Conservation (phyloP, 1,140 invertebrate genomes). For the Spodoptera frugiperda region DNA sequence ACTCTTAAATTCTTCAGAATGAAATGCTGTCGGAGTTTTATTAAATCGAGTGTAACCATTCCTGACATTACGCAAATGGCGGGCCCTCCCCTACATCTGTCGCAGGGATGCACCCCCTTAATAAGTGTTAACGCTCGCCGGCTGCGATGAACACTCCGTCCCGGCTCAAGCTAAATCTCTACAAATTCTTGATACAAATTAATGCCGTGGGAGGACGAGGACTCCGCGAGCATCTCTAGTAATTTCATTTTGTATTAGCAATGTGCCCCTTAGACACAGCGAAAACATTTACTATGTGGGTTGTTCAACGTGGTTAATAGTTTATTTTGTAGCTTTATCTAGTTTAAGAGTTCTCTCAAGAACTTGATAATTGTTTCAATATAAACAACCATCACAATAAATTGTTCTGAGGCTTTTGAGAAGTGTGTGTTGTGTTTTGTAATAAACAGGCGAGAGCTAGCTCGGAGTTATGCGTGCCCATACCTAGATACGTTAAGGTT, state of each 20-base stretch:
- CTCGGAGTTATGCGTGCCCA: neutral
- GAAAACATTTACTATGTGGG: slow-evolving; percentile 59
- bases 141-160: slow-evolving; percentile 81
- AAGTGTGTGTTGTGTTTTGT: neutral
- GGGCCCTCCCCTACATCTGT: slow-evolving; percentile 85
- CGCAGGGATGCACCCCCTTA: slow-evolving; percentile 85
- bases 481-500: neutral
- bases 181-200: slow-evolving; percentile 86
- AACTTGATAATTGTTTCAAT: slow-evolving; percentile 16
- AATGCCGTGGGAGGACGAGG: slow-evolving; percentile 79
- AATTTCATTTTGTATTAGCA: slow-evolving; percentile 80
- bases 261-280: slow-evolving; percentile 58
- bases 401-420: neutral
- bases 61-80: slow-evolving; percentile 85
- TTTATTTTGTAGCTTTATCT: slow-evolving; percentile 41
- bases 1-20: slow-evolving; percentile 85
- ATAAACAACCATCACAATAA: slow-evolving; percentile 12
- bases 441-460: slow-evolving; percentile 7
- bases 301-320: slow-evolving; percentile 47
- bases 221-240: slow-evolving; percentile 75
- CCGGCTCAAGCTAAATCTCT: slow-evolving; percentile 83
- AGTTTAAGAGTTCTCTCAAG: slow-evolving; percentile 31
- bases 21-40: slow-evolving; percentile 85
- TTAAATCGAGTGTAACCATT: slow-evolving; percentile 86
- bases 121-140: slow-evolving; percentile 86